A percentile compares a stretch with the other conserved stretches of the same genome.
phyloP scores from a whole-genome alignment of 64 coral and sea anemone genomes.

The Montipora cactus region DNA sequence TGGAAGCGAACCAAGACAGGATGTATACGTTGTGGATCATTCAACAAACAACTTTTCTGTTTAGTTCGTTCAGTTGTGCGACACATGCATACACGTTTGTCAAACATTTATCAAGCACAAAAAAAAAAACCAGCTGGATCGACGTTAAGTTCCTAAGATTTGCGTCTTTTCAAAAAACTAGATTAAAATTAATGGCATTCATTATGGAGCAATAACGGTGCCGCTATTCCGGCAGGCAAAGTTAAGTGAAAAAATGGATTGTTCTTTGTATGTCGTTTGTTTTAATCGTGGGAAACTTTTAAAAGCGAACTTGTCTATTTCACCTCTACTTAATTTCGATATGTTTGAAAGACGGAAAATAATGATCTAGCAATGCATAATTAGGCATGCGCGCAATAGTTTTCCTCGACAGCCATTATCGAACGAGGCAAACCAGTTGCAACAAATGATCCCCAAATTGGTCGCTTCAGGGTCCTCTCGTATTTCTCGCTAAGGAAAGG shows the following conservation, averaged over 20 bases:
- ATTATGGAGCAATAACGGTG: neutral
- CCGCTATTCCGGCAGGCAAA: constrained; percentile 2
- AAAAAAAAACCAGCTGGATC: neutral
- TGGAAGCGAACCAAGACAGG: no score
- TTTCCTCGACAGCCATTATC: neutral
- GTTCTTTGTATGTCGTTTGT: neutral
- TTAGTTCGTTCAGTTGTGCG: no score
- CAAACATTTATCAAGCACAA: no score
- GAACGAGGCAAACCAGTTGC: neutral
- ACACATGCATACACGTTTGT: no score
- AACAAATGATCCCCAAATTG: neutral
- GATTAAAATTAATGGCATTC: neutral
- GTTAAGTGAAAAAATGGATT: neutral
- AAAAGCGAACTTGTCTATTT: no score
- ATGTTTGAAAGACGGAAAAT: neutral
- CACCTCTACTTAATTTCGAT: no score
- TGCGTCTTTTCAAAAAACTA: neutral
- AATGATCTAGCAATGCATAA: neutral
- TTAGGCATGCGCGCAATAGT: neutral
- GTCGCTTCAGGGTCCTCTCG: neutral
- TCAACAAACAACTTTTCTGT: no score
- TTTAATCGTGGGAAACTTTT: no score
- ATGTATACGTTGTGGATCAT: no score
- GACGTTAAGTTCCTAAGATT: neutral
- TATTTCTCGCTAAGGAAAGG: neutral